These are phyloP conservation scores for Zoanthus sansibaricus DNA, from an alignment of 92 coral and sea anemone species.

Conservation along the genomic window DNA sequence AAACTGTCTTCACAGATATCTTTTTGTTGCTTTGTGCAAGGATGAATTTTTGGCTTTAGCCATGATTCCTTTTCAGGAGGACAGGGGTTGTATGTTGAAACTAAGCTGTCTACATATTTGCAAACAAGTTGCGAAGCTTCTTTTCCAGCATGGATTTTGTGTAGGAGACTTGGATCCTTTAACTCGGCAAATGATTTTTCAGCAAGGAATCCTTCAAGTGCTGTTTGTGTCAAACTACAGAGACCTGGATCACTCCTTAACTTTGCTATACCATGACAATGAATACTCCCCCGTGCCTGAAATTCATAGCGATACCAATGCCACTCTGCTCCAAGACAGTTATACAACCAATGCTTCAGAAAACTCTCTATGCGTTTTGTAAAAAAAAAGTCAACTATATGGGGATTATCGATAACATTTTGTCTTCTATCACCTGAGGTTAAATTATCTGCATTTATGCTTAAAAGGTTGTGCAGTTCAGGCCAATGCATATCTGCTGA, in stretches of 20 bases:
- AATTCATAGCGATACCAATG: slow-evolving; percentile 52
- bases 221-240: slow-evolving; percentile 39
- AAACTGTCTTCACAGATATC: slow-evolving; percentile 29
- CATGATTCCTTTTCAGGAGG: slow-evolving; percentile 43
- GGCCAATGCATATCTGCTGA: not conserved
- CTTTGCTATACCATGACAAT: slow-evolving; percentile 7
- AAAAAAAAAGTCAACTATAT: slow-evolving; percentile 47
- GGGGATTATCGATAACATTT: slow-evolving; percentile 42
- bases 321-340: slow-evolving; percentile 45
- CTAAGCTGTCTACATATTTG: slow-evolving; percentile 54
- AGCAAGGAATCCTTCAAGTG: slow-evolving; percentile 41
- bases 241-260: slow-evolving; percentile 13
- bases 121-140: slow-evolving; percentile 59
- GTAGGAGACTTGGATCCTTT: slow-evolving; percentile 1
- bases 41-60: slow-evolving; percentile 64
- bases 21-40: slow-evolving; percentile 56
- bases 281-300: slow-evolving; percentile 31
- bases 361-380: slow-evolving; percentile 50
- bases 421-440: slow-evolving; percentile 33
- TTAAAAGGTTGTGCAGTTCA: slow-evolving; percentile 11
- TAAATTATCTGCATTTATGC: slow-evolving; percentile 11
- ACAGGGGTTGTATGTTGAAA: slow-evolving; percentile 57
- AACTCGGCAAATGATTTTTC: slow-evolving; percentile 15
- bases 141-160: slow-evolving; percentile 50
- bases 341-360: slow-evolving; percentile 45